Percentiles rank a stretch among this genome's conserved stretches.
phyloP scores from a whole-genome alignment of 2,888 invertebrate genomes.

The Chromoteleia sp. region DNA sequence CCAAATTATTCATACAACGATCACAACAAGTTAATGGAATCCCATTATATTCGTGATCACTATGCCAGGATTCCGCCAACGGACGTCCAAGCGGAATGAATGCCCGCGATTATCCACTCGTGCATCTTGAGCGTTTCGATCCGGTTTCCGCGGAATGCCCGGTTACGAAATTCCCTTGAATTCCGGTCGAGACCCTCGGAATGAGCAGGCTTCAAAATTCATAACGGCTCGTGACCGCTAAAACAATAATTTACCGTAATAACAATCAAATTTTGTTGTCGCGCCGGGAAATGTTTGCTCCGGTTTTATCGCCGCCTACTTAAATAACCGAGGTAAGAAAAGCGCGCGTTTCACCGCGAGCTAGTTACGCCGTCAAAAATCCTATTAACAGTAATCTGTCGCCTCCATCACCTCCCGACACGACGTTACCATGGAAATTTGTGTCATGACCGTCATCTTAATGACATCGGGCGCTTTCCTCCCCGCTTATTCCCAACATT shows the following conservation, averaged over 20 bases:
- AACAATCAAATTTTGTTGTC: conserved; percentile 32
- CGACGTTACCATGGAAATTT: conserved; percentile 43
- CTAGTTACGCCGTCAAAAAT: conserved; percentile 23
- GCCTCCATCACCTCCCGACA: conserved; percentile 29
- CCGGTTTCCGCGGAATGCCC: neutral
- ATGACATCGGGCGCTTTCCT: conserved; percentile 41
- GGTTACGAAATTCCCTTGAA: conserved; percentile 2
- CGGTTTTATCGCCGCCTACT: conserved; percentile 32
- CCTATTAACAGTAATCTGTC: conserved; percentile 44
- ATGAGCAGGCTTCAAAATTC: conserved; percentile 1
- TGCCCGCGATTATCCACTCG: conserved; percentile 15
- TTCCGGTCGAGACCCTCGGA: neutral
- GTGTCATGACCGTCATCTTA: conserved; percentile 51
- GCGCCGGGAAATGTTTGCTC: neutral
- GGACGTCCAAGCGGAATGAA: conserved; percentile 22
- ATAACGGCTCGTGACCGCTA: neutral
- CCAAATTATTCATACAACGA: conserved; percentile 53
- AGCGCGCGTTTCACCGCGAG: conserved; percentile 3
- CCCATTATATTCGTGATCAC: conserved; percentile 38
- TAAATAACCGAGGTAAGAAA: conserved; percentile 23
- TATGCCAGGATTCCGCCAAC: conserved; percentile 23
- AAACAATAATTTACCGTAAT: conserved; percentile 18
- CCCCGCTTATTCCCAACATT: conserved; percentile 41
- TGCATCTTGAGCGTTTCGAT: conserved; percentile 19
- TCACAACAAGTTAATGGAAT: conserved; percentile 58